Conservation (phyloP, 2,113 vertebrate species). For the Collichthys lucidus region DNA sequence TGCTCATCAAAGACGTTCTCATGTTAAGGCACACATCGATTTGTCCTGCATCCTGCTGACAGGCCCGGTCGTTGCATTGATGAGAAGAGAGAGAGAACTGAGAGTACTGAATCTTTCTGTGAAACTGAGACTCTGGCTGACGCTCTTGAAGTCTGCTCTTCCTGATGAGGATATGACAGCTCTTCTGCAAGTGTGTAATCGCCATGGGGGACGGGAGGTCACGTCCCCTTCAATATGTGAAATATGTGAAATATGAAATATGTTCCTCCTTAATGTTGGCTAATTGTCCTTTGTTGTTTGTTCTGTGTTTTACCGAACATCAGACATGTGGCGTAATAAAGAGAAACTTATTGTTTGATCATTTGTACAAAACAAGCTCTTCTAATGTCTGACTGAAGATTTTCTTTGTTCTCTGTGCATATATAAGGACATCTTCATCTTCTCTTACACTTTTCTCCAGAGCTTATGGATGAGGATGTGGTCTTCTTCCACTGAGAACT, state of each 20-base stretch:
- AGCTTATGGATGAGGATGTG: slow-evolving; percentile 2
- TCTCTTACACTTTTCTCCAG: slow-evolving; percentile 27
- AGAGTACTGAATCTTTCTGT: slow-evolving; percentile 30
- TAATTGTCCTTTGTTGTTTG: not conserved
- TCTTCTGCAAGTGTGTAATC: slow-evolving; percentile 3
- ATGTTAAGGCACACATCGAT: slow-evolving; percentile 65
- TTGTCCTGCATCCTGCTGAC: slow-evolving; percentile 58
- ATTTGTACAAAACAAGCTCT: not conserved
- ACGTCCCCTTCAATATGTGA: not conserved
- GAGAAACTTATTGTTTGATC: not conserved
- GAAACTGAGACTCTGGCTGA: slow-evolving; percentile 43
- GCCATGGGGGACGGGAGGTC: not conserved
- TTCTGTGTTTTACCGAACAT: not conserved
- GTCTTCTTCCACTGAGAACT: slow-evolving; percentile 1
- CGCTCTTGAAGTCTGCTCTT: slow-evolving; percentile 23
- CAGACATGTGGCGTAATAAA: not conserved
- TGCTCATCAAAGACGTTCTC: slow-evolving; percentile 54
- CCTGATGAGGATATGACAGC: slow-evolving; percentile 38
- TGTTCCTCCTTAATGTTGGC: not conserved
- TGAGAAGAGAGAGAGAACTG: slow-evolving; percentile 49
- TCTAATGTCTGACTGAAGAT: not conserved
- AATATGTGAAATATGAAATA: not conserved
- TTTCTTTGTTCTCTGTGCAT: slow-evolving; percentile 26
- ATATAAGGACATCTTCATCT: slow-evolving; percentile 25
- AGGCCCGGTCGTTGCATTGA: slow-evolving; percentile 37